phyloP scores from a whole-genome alignment of 2,797 vertebrate species.

The Pipistrellus pygmaeus region DNA sequence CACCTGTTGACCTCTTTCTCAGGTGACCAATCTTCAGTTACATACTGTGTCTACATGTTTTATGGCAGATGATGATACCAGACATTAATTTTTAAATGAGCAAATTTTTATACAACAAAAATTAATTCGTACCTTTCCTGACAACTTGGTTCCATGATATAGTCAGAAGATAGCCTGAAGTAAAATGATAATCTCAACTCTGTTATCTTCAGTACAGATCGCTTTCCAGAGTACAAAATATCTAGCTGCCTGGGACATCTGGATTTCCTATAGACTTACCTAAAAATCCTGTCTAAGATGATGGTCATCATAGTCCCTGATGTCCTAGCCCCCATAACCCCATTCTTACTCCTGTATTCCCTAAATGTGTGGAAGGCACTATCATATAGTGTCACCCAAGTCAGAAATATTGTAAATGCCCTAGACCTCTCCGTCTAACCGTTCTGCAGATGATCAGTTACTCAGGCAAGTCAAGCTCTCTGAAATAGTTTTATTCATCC shows the following conservation, averaged over 20 bases:
- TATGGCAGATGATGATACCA: background rate
- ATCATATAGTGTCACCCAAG: background rate
- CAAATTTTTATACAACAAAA: background rate
- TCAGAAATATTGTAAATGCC: conserved; percentile 9
- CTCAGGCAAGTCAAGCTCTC: background rate
- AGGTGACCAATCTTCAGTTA: background rate
- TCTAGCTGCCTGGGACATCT: background rate
- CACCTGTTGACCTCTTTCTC: background rate
- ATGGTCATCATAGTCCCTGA: background rate
- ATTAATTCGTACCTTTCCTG: background rate
- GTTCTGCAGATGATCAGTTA: background rate
- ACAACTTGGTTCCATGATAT: background rate
- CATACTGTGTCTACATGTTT: background rate
- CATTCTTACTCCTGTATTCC: background rate
- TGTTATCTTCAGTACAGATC: conserved; percentile 25
- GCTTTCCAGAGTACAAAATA: conserved; percentile 7
- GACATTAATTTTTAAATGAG: conserved; percentile 27
- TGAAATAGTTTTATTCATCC: background rate
- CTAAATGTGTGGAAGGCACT: background rate
- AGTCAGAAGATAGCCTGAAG: background rate
- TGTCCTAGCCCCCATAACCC: background rate
- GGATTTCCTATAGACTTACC: conserved; percentile 1
- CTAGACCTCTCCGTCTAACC: background rate
- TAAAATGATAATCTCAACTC: background rate
- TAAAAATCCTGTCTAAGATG: background rate